Evolutionary conservation across 2,888 invertebrate species (phyloP).

Genomic region (Plebejus argus): DNA sequence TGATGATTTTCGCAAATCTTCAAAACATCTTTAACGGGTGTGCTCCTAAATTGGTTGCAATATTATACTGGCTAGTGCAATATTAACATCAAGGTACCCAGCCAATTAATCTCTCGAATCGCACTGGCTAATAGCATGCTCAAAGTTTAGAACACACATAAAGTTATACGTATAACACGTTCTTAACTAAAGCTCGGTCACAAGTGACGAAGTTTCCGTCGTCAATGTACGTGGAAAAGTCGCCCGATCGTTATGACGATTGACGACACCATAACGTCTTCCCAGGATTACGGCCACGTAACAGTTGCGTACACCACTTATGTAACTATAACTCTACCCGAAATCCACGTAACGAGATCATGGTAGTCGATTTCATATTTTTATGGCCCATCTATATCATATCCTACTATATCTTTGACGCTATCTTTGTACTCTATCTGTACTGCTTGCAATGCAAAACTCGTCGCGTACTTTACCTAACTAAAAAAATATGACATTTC

Average conservation of each 20-base stretch:
- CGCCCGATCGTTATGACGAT: background rate
- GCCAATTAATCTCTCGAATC: too few species aligned
- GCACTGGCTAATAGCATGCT: too few species aligned
- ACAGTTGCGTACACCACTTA: background rate
- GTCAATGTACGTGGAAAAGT: background rate
- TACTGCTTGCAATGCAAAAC: background rate
- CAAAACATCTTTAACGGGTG: too few species aligned
- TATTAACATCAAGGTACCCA: too few species aligned
- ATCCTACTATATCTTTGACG: background rate
- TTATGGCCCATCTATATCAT: constrained; percentile 1
- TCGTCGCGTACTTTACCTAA: background rate
- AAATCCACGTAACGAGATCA: constrained; percentile 13
- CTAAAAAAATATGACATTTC: background rate
- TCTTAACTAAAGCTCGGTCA: background rate
- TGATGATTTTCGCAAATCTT: too few species aligned
- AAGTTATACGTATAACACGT: background rate
- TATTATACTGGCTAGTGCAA: too few species aligned
- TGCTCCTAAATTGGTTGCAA: too few species aligned
- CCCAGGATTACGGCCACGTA: constrained; percentile 6
- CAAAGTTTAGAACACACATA: too few species aligned
- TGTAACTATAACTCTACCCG: constrained; percentile 6
- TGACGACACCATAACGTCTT: constrained; percentile 2
- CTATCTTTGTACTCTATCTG: constrained; percentile 4
- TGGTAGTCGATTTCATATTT: background rate
- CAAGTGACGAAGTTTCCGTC: background rate